Conservation (phyloP, 1,140 invertebrate species). For the Euglossa dilemma region DNA sequence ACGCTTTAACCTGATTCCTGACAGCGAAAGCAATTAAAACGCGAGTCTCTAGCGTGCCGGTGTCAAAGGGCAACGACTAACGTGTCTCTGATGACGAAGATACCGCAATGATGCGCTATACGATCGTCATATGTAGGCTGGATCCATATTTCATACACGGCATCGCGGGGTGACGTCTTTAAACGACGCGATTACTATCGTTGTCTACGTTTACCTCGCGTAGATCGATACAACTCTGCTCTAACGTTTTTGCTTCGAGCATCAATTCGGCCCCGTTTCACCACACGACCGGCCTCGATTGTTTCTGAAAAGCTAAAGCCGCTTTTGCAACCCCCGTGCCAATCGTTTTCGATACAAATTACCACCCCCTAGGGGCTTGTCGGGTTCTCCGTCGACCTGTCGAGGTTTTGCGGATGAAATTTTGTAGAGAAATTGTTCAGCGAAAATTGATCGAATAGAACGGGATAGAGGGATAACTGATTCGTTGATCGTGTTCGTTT, state of each 20-base stretch:
- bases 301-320: not conserved
- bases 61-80: slow-evolving; percentile 1
- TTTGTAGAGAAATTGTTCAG: not conserved
- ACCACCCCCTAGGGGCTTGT: too few species aligned
- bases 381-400: not conserved
- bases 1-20: slow-evolving; percentile 4
- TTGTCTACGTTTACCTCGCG: not conserved
- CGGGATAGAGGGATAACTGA: too few species aligned
- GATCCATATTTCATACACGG: slow-evolving; percentile 43
- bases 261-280: slow-evolving; percentile 36
- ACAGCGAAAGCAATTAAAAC: slow-evolving; percentile 21
- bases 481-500: too few species aligned
- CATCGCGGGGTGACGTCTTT: slow-evolving; percentile 34
- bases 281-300: not conserved
- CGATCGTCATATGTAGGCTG: not conserved
- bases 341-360: not conserved
- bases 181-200: slow-evolving; percentile 43
- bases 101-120: not conserved
- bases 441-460: too few species aligned
- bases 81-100: slow-evolving; percentile 30
- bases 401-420: not conserved
- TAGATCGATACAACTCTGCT: slow-evolving; percentile 37
- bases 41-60: not conserved
- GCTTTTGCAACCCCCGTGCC: not conserved
- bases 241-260: slow-evolving; percentile 21